Evolutionary conservation across 1,140 invertebrate species (phyloP).

Genomic region (Pissodes strobi): DNA sequence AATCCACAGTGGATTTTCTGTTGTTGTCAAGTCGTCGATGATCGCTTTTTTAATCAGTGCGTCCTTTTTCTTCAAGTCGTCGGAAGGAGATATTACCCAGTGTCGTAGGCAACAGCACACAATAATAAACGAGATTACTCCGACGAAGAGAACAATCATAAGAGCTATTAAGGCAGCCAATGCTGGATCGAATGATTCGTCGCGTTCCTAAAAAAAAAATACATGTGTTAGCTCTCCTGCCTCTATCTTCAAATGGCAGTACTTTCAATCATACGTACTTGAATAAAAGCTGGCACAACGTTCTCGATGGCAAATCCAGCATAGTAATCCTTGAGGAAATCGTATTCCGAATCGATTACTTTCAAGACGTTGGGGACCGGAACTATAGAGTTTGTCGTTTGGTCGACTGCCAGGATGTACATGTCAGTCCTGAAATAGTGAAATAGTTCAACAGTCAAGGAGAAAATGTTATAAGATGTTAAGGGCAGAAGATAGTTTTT

Average conservation of each 20-base stretch:
- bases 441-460: slow-evolving; percentile 19
- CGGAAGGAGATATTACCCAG: slow-evolving; percentile 70
- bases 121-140: slow-evolving; percentile 83
- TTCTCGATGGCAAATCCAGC: slow-evolving; percentile 83
- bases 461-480: not conserved
- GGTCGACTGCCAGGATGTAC: slow-evolving; percentile 84
- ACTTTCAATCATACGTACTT: too few relatives aligned
- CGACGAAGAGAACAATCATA: slow-evolving; percentile 83
- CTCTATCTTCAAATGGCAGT: not conserved
- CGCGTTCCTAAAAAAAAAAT: slow-evolving; percentile 56
- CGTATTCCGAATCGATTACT: slow-evolving; percentile 83
- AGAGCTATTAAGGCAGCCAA: slow-evolving; percentile 84
- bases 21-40: slow-evolving; percentile 82
- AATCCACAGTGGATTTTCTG: slow-evolving; percentile 91
- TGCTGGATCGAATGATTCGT: slow-evolving; percentile 83
- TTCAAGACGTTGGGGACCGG: slow-evolving; percentile 80
- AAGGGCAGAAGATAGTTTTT: too few relatives aligned
- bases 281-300: slow-evolving; percentile 69
- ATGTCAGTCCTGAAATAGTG: slow-evolving; percentile 92
- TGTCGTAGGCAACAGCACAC: slow-evolving; percentile 87
- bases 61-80: slow-evolving; percentile 72
- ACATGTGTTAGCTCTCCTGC: not conserved
- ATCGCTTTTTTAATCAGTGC: slow-evolving; percentile 81
- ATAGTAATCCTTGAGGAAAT: slow-evolving; percentile 77
- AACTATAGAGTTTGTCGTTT: slow-evolving; percentile 72